A percentile compares a stretch with the other conserved stretches of the same genome.
Evolutionary conservation across 2,113 vertebrate genomes (phyloP).

Genomic region (Thryonomys swinderianus): DNA sequence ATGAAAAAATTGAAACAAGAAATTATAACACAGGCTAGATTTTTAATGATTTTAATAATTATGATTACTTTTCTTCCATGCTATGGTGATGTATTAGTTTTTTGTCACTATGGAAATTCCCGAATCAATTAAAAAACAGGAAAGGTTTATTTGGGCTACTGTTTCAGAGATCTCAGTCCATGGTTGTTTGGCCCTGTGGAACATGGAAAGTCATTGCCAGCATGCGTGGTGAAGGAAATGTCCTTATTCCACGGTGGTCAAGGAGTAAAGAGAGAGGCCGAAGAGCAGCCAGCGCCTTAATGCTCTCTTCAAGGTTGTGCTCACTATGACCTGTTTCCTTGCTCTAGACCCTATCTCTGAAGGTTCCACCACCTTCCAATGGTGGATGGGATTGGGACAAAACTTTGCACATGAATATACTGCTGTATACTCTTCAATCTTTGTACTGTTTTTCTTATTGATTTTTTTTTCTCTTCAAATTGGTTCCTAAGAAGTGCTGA

Average conservation of each 20-base stretch:
- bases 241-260: neutral
- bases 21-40: neutral
- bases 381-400: neutral
- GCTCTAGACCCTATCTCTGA: neutral
- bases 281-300: neutral
- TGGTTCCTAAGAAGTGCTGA: neutral
- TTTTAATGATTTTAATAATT: slow-evolving; percentile 13
- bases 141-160: neutral
- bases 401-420: neutral
- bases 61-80: neutral
- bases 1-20: neutral
- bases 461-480: neutral
- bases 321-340: neutral
- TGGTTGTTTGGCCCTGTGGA: too few relatives aligned
- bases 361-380: neutral
- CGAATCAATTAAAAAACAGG: neutral
- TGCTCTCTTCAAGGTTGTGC: neutral
- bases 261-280: neutral
- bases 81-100: neutral
- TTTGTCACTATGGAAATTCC: neutral
- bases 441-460: neutral
- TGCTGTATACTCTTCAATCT: neutral
- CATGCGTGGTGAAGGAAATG: too few relatives aligned
- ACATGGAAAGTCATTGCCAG: neutral
- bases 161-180: neutral